Evolutionary conservation across 2,888 invertebrate genomes (phyloP), one percentile per base, ranked within the genome.

Genomic region (Zaprionus lineosus): DNA sequence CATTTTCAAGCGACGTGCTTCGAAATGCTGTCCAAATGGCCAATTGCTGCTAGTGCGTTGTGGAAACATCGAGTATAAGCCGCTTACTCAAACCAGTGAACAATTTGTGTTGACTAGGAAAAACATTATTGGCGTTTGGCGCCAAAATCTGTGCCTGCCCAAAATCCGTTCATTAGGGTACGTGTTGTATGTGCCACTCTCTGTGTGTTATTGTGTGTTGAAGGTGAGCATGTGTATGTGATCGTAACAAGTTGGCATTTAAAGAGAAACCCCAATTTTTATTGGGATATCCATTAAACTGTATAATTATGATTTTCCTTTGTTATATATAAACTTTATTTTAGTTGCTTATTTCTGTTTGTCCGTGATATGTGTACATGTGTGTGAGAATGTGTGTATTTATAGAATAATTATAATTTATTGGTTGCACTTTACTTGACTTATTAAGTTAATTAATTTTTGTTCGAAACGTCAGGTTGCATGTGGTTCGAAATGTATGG

Each of bases 181-280:
- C 21, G 18, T 31, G 21, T 6, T 28, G 16, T 47, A 19, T 31
- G 4, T 33, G 43, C 33, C 6, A 36, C 29, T 50, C 52, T 28
- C 29, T 37, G 28, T 33, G 19, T 41, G 37, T 29, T 34, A 19
- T 24, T 19, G 47, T 29, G 56, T 44, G 43, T 41, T 58, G 43
- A 34, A 59, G n/a, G 24, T 50, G 36, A 24, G 14, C 36, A 31
- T 47, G 55, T 48, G 37, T 37, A 21, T 40, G 66, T 15, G 34
- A 26, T 63, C 55, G 64, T 84, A 84, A 75, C 84, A 82, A 75
- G 79, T 84, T 75, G 75, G 63, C 66, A 52, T 62, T 59, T 52
- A 58, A 51, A 62, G n/a, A 55, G 44, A 33, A 52, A n/a, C 14
- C 12, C 33, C 48, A 36, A 34, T 39, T 55, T 24, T 7, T 62